phyloP scores from a whole-genome alignment of 2,113 vertebrate genomes.

The Columba janthina region DNA sequence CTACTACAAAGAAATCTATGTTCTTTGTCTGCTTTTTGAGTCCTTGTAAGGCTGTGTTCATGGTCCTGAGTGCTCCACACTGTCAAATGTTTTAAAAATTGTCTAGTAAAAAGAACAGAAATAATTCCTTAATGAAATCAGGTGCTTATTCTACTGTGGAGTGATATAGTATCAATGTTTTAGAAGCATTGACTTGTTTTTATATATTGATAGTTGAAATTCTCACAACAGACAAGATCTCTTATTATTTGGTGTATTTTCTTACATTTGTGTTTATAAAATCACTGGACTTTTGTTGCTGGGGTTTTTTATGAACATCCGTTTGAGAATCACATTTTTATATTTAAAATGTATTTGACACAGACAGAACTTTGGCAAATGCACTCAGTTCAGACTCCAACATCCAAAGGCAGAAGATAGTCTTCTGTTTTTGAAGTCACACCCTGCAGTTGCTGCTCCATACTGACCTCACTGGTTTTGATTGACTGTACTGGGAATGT shows the following conservation, averaged over 20 bases:
- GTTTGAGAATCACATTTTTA: neutral
- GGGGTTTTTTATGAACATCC: neutral
- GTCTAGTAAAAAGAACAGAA: neutral
- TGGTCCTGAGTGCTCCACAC: neutral
- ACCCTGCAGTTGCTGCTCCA: neutral
- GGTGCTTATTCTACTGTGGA: neutral
- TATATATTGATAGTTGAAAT: neutral
- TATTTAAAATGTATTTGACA: neutral
- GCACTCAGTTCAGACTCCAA: neutral
- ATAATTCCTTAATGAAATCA: neutral
- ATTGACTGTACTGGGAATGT: neutral
- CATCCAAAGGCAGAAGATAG: neutral
- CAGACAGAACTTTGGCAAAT: neutral
- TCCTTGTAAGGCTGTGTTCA: neutral
- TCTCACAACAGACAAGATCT: neutral
- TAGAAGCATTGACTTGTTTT: neutral
- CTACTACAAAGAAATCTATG: neutral
- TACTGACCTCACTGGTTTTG: neutral
- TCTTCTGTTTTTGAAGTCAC: neutral
- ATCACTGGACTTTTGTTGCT: neutral
- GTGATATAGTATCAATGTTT: neutral
- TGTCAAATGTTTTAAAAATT: neutral
- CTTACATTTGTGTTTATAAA: neutral
- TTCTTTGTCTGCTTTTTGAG: neutral
- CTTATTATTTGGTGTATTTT: neutral